A percentile compares a stretch with the other conserved stretches of the same genome.
phyloP scores from a whole-genome alignment of 2,888 invertebrate genomes.

The Plebejus argus region DNA sequence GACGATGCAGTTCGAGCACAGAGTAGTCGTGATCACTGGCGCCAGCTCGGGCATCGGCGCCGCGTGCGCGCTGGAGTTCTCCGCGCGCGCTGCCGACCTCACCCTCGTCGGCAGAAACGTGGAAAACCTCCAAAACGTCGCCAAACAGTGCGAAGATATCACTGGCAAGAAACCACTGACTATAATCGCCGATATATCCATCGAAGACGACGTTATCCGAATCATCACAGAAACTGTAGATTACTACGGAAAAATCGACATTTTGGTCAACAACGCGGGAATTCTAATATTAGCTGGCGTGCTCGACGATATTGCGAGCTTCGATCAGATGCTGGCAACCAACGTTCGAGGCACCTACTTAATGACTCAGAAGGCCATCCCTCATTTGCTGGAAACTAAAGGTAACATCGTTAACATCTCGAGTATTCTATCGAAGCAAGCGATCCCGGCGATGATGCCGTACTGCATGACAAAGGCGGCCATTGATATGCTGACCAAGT shows the following conservation, averaged over 20 bases:
- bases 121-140: slow-evolving; percentile 55
- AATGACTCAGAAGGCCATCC: slow-evolving; percentile 55
- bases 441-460: slow-evolving; percentile 54
- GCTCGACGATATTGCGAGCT: slow-evolving; percentile 51
- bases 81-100: slow-evolving; percentile 56
- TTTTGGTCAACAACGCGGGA: slow-evolving; percentile 66
- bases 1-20: slow-evolving; percentile 61
- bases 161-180: slow-evolving; percentile 54
- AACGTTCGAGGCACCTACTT: slow-evolving; percentile 62
- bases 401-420: slow-evolving; percentile 66
- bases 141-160: slow-evolving; percentile 53
- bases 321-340: slow-evolving; percentile 58
- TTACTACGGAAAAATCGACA: slow-evolving; percentile 55
- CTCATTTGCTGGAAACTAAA: slow-evolving; percentile 55
- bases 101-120: slow-evolving; percentile 59
- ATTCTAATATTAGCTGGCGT: slow-evolving; percentile 50
- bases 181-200: slow-evolving; percentile 60
- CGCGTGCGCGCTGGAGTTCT: slow-evolving; percentile 59
- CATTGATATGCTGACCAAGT: slow-evolving; percentile 65
- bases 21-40: slow-evolving; percentile 68
- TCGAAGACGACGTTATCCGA: slow-evolving; percentile 53
- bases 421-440: slow-evolving; percentile 56
- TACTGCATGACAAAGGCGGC: slow-evolving; percentile 70
- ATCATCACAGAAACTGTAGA: slow-evolving; percentile 57
- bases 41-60: slow-evolving; percentile 70